phyloP scores from a whole-genome alignment of 2,888 invertebrate genomes.

The Chrysomela aeneicollis region DNA sequence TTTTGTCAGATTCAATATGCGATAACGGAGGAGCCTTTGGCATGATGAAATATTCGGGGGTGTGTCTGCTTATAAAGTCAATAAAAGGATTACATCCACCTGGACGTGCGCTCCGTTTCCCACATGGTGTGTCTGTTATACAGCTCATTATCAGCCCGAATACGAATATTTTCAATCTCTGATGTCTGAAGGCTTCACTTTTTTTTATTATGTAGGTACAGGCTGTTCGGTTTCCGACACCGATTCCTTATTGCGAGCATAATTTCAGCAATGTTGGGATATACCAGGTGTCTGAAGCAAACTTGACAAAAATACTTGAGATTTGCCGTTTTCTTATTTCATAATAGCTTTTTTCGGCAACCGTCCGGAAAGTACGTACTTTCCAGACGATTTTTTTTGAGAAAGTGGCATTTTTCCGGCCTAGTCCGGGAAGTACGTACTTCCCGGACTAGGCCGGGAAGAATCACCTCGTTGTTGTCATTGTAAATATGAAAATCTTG shows the following conservation, averaged over 20 bases:
- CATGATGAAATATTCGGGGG: conserved; percentile 18
- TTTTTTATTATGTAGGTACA: neutral
- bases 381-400: too few relatives aligned
- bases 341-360: too few relatives aligned
- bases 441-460: too few relatives aligned
- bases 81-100: conserved; percentile 34
- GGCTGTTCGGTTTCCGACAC: neutral
- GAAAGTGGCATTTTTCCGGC: too few relatives aligned
- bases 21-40: neutral
- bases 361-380: too few relatives aligned
- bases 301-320: too few relatives aligned
- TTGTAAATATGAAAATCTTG: too few relatives aligned
- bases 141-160: conserved; percentile 31
- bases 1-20: neutral
- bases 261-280: neutral
- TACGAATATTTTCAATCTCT: conserved; percentile 24
- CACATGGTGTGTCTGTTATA: conserved; percentile 44
- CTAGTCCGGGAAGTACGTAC: too few relatives aligned
- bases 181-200: neutral
- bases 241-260: neutral
- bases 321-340: too few relatives aligned
- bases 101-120: conserved; percentile 40
- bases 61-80: conserved; percentile 23
- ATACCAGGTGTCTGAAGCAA: neutral
- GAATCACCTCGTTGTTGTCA: too few relatives aligned